Base-by-base conservation (phyloP, 2,113 vertebrate genomes). In the Ivindomyrus marchei region DNA sequence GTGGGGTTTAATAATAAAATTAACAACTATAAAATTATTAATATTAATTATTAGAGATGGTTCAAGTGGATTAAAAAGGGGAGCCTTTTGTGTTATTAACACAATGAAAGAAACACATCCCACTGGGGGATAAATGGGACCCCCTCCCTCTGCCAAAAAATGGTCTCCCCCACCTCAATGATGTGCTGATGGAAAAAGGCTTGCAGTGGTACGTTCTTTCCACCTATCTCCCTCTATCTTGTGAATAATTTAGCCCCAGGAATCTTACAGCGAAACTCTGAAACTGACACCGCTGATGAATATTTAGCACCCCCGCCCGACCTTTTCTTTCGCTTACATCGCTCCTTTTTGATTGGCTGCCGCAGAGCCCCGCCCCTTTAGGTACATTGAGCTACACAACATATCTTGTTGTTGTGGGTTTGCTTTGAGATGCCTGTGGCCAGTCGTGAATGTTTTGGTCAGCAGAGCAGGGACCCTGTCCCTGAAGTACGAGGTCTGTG, bases 281-380 rank as follows among this genome's bases (percentile, higher is more conserved):
- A 94, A 91, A 93, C 94, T 92, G 91, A 94, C 92, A 94, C 93
- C 91, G 50, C 62, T 89, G 56, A 94, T 96, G 92, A 95, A 96
- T 96, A 95, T 95, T 95, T 94, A 94, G 94, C 91, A 93, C 87
- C 92, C 87, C 36, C 84, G 86, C 89, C 90, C 89, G 27, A 83
- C 93, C 88, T 74, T 90, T 85, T 89, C 85, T 19, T 8, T 89
- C 31, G 91, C 90, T 91, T 47, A 86, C 87, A 80, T 24, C 88
- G 89, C 88, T 90, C 80, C 80, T 91, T 92, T 83, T 91, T 58
- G 88, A 88, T 87, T 87, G 50, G 88, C 27, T 45, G 46, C 4
- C 56, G 70, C 45, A 21, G 49, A 58, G 45, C 4, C 39, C 39
- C 53, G 49, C 15, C 21, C 70, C 52, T 31, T 66, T 53, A 24